These are phyloP conservation scores for Tineola bisselliella DNA, from an alignment of 2,888 invertebrate species.

Conservation along the genomic window DNA sequence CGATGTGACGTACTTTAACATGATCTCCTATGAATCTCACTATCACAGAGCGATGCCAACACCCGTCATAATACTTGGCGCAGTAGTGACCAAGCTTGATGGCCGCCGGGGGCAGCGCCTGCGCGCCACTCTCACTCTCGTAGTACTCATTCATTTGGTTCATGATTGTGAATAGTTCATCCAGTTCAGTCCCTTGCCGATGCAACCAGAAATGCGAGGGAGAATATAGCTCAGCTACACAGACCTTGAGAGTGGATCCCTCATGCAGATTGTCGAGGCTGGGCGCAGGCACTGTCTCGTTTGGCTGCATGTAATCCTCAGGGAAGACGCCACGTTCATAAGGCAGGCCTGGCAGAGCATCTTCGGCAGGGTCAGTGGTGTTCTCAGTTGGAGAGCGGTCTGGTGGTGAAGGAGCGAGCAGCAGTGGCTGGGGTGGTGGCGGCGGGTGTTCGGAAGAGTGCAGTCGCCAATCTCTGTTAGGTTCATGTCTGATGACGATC, in stretches of 20 bases:
- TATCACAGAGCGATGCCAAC: conserved; percentile 65
- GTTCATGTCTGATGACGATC: conserved; percentile 20
- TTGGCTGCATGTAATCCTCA: conserved; percentile 45
- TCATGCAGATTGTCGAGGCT: not conserved
- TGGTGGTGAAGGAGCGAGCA: conserved; percentile 13
- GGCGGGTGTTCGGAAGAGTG: conserved; percentile 15
- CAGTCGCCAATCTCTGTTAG: conserved; percentile 18
- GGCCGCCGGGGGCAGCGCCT: conserved; percentile 36
- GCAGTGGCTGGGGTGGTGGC: conserved; percentile 16
- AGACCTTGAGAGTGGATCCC: conserved; percentile 36
- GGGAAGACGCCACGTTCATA: conserved; percentile 42
- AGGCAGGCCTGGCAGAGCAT: conserved; percentile 14
- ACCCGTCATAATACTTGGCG: conserved; percentile 44
- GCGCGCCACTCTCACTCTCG: not conserved
- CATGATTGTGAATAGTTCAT: conserved; percentile 53
- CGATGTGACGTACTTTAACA: conserved; percentile 66
- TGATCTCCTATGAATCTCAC: conserved; percentile 43
- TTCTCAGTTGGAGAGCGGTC: conserved; percentile 13
- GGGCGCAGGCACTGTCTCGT: conserved; percentile 37
- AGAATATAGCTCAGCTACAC: conserved; percentile 65
- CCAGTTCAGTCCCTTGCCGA: conserved; percentile 36
- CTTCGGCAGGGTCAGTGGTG: conserved; percentile 16
- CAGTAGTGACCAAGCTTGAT: conserved; percentile 57
- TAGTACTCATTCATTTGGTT: conserved; percentile 51
- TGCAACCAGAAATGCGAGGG: conserved; percentile 68